Evolutionary conservation across 2,113 vertebrate species (phyloP).

Genomic region (Cervus canadensis): DNA sequence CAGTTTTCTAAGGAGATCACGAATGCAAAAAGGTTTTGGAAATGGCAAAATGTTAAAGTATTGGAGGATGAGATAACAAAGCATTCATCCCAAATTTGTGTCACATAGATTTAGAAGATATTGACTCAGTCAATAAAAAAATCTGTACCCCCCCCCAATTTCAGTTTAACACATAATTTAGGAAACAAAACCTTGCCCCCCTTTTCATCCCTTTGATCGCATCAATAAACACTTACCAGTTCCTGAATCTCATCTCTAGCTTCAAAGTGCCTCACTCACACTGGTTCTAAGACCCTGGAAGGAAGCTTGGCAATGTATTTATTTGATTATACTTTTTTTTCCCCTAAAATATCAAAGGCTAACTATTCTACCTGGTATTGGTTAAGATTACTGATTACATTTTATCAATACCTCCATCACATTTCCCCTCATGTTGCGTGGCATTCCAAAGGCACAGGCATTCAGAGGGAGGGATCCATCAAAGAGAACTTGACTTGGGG

Average conservation of each 20-base stretch:
- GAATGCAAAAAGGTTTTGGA: background rate
- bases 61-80: background rate
- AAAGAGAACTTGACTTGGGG: background rate
- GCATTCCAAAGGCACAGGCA: no score
- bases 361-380: background rate
- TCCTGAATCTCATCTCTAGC: background rate
- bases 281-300: background rate
- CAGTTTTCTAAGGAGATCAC: background rate
- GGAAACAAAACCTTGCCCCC: background rate
- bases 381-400: background rate
- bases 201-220: background rate
- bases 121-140: background rate
- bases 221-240: background rate
- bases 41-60: background rate
- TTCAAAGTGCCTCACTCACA: background rate
- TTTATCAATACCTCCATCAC: background rate
- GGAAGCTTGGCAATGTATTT: background rate
- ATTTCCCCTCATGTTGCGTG: background rate
- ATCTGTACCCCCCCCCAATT: background rate
- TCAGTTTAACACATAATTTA: background rate
- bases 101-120: background rate
- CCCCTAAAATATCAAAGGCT: background rate
- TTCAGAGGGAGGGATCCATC: background rate
- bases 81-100: background rate
- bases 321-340: fast-evolving